Evolutionary conservation across 2,113 vertebrate genomes (phyloP).

Genomic region (Boulengeromyrus knoepffleri): DNA sequence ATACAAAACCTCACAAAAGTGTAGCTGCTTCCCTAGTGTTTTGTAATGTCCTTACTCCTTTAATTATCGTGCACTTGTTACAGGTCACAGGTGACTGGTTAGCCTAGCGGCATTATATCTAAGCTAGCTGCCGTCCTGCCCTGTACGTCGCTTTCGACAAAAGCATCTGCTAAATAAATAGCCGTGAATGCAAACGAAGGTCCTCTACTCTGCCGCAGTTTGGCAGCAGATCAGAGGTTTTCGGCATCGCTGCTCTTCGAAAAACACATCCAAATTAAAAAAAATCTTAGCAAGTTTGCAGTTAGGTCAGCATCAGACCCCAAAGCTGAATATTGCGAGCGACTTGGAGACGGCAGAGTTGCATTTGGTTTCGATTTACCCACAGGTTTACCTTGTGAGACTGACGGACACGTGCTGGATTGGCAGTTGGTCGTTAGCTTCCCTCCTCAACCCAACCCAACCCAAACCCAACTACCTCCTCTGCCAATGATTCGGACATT

Average conservation of each 20-base stretch:
- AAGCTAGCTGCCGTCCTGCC: not conserved
- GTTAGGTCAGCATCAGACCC: not conserved
- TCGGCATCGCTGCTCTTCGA: not conserved
- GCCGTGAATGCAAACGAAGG: not conserved
- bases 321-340: not conserved
- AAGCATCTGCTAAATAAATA: not conserved
- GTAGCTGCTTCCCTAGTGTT: not conserved
- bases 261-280: not conserved
- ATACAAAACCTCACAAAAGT: not conserved
- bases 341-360: not conserved
- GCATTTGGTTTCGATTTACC: not conserved
- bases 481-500: not conserved
- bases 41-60: not conserved
- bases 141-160: not conserved
- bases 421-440: not conserved
- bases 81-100: not conserved
- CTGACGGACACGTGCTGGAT: not conserved
- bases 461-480: not conserved
- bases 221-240: not conserved
- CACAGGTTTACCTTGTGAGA: not conserved
- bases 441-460: not conserved
- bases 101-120: not conserved
- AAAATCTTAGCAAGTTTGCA: not conserved
- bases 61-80: not conserved
- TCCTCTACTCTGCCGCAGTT: not conserved